phyloP scores from a whole-genome alignment of 2,797 vertebrate species.

The Pangasius macronema region DNA sequence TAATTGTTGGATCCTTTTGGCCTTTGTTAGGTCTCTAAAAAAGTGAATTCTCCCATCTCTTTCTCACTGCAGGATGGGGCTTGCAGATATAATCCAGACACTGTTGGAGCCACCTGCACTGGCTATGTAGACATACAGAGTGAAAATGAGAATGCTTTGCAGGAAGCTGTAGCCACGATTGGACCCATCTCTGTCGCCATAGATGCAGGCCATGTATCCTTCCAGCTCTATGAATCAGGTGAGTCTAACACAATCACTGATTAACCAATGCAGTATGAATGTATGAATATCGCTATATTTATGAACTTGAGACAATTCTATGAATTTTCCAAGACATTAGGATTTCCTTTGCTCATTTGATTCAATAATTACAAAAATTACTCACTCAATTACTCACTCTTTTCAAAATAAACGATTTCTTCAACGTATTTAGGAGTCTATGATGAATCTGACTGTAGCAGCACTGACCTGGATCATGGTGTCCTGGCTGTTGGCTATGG shows the following conservation, averaged over 20 bases:
- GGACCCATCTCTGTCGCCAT: slow-evolving; percentile 79
- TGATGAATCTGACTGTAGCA: slow-evolving; percentile 73
- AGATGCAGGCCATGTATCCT: slow-evolving; percentile 69
- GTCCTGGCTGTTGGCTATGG: slow-evolving; percentile 78
- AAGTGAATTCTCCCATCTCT: not conserved
- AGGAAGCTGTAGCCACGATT: slow-evolving; percentile 73
- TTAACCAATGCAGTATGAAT: not conserved
- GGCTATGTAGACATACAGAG: slow-evolving; percentile 66
- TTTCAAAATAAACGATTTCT: not conserved
- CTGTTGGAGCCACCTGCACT: slow-evolving; percentile 70
- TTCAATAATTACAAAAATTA: not conserved
- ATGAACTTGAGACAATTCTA: not conserved
- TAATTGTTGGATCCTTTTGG: not conserved
- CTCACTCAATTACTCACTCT: not conserved
- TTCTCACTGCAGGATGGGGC: slow-evolving; percentile 61
- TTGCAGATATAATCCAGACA: slow-evolving; percentile 69
- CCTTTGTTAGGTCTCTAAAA: not conserved
- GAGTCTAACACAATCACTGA: not conserved
- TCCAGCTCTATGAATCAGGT: slow-evolving; percentile 80
- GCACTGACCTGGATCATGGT: slow-evolving; percentile 68
- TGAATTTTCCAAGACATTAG: not conserved
- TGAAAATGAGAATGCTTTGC: slow-evolving; percentile 67
- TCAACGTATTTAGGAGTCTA: slow-evolving; percentile 70
- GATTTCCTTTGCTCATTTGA: not conserved
- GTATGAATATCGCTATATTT: not conserved